Conservation (phyloP, 2,113 vertebrate genomes). For the Albula glossodonta region DNA sequence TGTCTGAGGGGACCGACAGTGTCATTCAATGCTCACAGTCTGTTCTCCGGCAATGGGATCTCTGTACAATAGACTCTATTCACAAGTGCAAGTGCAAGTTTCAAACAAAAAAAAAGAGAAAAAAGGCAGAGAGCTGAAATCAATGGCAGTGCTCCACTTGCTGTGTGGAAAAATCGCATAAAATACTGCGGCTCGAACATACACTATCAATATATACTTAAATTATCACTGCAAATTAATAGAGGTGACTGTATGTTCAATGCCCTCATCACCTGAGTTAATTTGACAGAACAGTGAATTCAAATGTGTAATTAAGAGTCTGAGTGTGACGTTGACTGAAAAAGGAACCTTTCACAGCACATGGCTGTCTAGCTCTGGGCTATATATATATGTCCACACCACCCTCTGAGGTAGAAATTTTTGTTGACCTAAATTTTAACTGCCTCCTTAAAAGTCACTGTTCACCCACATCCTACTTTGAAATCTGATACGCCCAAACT, state of each 20-base stretch:
- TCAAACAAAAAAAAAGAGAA: background rate
- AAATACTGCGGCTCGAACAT: too few species aligned
- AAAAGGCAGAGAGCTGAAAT: background rate
- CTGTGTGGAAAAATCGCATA: background rate
- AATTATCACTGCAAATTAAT: background rate
- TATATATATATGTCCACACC: background rate
- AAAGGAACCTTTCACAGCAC: background rate
- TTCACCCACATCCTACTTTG: background rate
- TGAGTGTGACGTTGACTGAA: background rate
- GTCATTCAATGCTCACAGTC: background rate
- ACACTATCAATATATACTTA: too few species aligned
- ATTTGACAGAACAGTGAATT: background rate
- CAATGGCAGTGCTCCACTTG: background rate
- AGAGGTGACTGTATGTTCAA: background rate
- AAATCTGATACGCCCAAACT: background rate
- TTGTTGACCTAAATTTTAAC: background rate
- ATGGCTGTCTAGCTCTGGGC: background rate
- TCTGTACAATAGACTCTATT: slow-evolving; percentile 1
- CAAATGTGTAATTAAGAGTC: background rate
- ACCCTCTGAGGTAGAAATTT: background rate
- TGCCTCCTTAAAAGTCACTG: background rate
- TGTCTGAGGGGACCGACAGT: background rate
- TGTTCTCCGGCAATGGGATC: background rate
- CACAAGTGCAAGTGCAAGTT: background rate
- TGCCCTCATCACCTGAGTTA: background rate